Conservation (phyloP, 2,113 vertebrate genomes). For the Onychorhynchus coronatus region DNA sequence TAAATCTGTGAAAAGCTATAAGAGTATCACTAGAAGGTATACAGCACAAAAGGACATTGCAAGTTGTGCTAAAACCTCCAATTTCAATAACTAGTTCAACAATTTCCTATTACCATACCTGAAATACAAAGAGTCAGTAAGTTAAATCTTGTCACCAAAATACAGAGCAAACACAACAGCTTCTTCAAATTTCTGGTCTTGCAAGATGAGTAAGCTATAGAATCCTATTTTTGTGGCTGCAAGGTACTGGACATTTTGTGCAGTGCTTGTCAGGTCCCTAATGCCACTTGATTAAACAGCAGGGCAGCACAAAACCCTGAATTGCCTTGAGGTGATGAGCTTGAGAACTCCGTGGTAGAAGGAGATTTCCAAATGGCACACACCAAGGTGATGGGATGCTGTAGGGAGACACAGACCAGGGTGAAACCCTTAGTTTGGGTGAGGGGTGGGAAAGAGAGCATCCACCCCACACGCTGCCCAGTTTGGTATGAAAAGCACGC, state of each 20-base stretch:
- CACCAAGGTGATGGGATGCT: neutral
- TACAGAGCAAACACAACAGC: neutral
- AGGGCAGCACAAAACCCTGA: neutral
- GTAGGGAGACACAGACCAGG: neutral
- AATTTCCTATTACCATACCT: neutral
- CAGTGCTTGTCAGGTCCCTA: neutral
- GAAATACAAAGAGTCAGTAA: neutral
- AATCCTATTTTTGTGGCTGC: neutral
- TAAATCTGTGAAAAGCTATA: neutral
- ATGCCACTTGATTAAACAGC: neutral
- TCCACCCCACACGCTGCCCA: accelerated
- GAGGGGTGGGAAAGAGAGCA: neutral
- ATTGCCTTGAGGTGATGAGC: neutral
- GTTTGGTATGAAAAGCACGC: neutral
- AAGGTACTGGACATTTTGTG: neutral
- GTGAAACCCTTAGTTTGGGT: neutral
- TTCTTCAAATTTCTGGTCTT: neutral
- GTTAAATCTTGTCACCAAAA: neutral
- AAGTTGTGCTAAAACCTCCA: neutral
- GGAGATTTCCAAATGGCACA: neutral
- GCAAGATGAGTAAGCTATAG: neutral
- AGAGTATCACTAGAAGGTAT: neutral
- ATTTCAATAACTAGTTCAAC: neutral
- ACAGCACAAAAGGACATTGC: neutral
- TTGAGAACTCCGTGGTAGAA: neutral